phyloP scores from a whole-genome alignment of 2,888 invertebrate species.

The Resseliella maxima region DNA sequence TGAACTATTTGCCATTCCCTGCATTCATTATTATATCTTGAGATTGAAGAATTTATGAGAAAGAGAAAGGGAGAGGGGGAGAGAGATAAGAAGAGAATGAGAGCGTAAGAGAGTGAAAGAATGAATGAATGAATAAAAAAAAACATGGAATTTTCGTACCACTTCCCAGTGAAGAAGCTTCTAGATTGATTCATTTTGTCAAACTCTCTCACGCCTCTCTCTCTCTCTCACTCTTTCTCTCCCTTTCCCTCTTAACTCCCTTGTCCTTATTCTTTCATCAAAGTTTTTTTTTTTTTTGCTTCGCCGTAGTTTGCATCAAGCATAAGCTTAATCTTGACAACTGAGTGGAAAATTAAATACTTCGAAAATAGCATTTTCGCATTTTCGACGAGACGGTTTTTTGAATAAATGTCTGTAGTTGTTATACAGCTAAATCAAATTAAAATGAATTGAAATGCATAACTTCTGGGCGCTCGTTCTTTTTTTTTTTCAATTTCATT shows the following conservation, averaged over 20 bases:
- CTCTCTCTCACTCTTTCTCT: background rate
- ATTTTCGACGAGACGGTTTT: constrained; percentile 29
- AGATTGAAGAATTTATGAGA: constrained; percentile 36
- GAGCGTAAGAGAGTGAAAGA: too few relatives aligned
- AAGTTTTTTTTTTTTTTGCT: background rate
- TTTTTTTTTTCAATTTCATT: constrained; percentile 7
- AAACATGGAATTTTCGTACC: background rate
- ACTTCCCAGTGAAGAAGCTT: constrained; percentile 13
- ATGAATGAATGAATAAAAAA: background rate
- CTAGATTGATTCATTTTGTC: constrained; percentile 51
- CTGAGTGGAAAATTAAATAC: constrained; percentile 40
- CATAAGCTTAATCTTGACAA: constrained; percentile 31
- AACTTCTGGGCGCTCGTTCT: constrained; percentile 5
- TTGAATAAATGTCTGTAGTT: constrained; percentile 31
- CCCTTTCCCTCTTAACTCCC: background rate
- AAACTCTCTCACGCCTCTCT: background rate
- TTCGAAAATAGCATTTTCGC: background rate
- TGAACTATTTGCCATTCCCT: constrained; percentile 37
- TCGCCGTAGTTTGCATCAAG: background rate
- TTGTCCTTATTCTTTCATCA: too few relatives aligned
- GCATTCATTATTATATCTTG: constrained; percentile 6
- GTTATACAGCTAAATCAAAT: constrained; percentile 36
- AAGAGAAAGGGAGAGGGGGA: background rate
- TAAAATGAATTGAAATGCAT: constrained; percentile 49
- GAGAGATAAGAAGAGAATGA: too few relatives aligned